Conservation (phyloP, 1,140 invertebrate genomes). For the Physella acuta region DNA sequence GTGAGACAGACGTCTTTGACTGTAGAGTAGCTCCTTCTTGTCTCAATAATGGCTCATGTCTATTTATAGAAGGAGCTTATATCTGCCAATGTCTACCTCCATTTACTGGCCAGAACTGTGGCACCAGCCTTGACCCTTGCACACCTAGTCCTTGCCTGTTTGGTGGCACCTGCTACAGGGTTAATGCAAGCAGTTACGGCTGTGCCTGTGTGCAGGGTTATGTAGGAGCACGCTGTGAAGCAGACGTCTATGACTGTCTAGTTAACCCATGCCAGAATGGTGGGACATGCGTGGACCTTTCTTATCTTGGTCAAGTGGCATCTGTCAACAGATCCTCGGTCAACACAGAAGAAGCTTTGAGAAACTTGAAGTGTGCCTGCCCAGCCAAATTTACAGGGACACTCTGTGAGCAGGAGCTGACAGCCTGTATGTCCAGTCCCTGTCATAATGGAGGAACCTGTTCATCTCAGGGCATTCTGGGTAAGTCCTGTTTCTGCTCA, state of each 20-base stretch:
- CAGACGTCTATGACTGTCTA: conserved; percentile 44
- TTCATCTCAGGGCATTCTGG: not conserved
- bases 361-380: not conserved
- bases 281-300: conserved; percentile 40
- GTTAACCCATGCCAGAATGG: conserved; percentile 48
- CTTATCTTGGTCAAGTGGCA: not conserved
- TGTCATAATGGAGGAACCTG: conserved; percentile 10
- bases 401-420: conserved; percentile 5
- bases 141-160: conserved; percentile 35
- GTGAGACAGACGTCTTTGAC: conserved; percentile 82
- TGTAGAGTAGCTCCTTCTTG: conserved; percentile 88
- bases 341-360: not conserved
- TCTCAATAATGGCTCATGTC: conserved; percentile 80
- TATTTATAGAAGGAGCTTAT: conserved; percentile 64
- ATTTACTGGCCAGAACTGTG: conserved; percentile 32
- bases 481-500: not conserved
- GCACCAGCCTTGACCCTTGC: conserved; percentile 38
- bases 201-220: conserved; percentile 27
- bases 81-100: conserved; percentile 76
- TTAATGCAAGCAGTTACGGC: conserved; percentile 16
- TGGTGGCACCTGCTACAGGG: conserved; percentile 36
- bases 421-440: not conserved
- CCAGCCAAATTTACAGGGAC: conserved; percentile 4
- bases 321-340: not conserved
- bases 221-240: conserved; percentile 23